Base-by-base conservation (phyloP, 2,797 vertebrate species). In the Bradypodion pumilum region DNA sequence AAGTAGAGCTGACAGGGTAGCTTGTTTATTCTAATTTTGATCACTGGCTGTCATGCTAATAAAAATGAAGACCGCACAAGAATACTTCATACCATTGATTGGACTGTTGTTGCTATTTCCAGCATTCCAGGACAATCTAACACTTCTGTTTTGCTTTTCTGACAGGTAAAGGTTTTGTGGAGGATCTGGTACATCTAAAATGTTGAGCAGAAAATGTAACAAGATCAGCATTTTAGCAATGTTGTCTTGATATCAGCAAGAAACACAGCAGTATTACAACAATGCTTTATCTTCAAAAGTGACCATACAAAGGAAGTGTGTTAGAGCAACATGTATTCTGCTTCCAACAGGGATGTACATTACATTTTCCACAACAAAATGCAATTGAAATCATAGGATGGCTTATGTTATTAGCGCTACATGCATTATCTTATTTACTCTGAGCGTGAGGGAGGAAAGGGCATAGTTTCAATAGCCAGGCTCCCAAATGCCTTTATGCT, bases 81-180 rank as follows among this genome's bases (percentile, higher is more conserved):
- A 35, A 4, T 1, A 46, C n/a, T 66, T 86, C 91, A 5, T 97
- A 99, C 99, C 98, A 59, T 95, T 97, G 78, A 96, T 93, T 21
- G 96, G 95, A 94, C 98, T 98, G 91, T 98, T 98, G 87, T 99
- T 98, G 78, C 92, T 95, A 23, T 97, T 96, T 63, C 98, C 98
- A 0, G 97, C 96, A 80, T 93, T 95, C 99, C 99, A 99, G 59
- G 97, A 97, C 62, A 99, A 95, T 15, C 96, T 97, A 82, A 99
- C 94, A 46, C 97, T 99, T 86, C 94, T 95, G 90, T 96, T 95
- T 90, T 96, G 97, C 90, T 92, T 95, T 73, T 98, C 97, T 0
- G 97, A 97, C 85, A 99, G 92, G 46, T 94, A 93, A 89, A 98
- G 94, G 84, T 96, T 93, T 93, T 95, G 94, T 0, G 99, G 98